Evolutionary conservation across 2,888 invertebrate genomes (phyloP).

Genomic region (Philonicus albiceps): DNA sequence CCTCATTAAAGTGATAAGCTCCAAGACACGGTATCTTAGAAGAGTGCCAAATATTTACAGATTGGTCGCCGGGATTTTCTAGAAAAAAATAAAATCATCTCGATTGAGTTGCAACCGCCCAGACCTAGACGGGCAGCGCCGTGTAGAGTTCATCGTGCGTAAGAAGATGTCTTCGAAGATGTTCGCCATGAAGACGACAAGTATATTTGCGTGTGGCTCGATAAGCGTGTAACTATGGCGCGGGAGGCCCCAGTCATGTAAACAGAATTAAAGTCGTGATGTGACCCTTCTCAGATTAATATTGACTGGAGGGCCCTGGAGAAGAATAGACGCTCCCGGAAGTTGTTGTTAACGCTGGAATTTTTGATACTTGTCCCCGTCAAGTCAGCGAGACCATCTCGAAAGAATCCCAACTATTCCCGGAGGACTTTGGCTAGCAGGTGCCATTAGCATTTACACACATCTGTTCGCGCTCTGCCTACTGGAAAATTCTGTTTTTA

Average conservation of each 20-base stretch:
- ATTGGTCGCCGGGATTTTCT: neutral
- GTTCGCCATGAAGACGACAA: neutral
- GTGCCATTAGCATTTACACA: slow-evolving; percentile 10
- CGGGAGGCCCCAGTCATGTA: neutral
- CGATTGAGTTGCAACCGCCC: neutral
- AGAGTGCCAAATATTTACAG: slow-evolving; percentile 36
- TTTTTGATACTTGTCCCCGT: slow-evolving; percentile 26
- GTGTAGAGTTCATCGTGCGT: neutral
- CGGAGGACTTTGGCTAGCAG: neutral
- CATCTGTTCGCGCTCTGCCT: neutral
- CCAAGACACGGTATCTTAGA: neutral
- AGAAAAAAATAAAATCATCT: neutral
- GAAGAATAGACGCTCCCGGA: slow-evolving; percentile 38
- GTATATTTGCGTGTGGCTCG: neutral
- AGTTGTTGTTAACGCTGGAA: slow-evolving; percentile 34
- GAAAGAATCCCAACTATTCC: neutral
- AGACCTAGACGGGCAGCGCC: neutral
- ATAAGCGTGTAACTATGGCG: neutral
- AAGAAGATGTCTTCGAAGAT: neutral
- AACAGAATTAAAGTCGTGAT: slow-evolving; percentile 25
- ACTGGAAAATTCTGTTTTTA: slow-evolving; percentile 13
- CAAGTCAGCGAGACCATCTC: neutral
- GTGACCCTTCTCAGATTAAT: slow-evolving; percentile 40
- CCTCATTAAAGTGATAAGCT: slow-evolving; percentile 18
- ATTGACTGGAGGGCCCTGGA: slow-evolving; percentile 38